Base-by-base conservation (phyloP, 2,888 invertebrate species). In the Rhagonycha lutea region DNA sequence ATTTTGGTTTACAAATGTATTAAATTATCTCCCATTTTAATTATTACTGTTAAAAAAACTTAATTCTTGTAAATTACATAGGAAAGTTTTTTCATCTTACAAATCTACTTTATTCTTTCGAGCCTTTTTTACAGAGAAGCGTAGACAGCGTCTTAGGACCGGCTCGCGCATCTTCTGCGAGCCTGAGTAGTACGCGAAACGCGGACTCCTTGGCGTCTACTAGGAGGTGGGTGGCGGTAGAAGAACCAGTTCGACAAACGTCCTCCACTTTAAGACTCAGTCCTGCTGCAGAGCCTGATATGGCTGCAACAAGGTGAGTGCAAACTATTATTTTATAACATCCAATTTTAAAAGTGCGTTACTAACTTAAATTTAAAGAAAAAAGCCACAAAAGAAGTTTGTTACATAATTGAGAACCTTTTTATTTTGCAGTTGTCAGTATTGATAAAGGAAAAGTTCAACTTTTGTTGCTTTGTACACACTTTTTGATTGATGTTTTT, bases 281-380 rank as follows among this genome's bases (percentile, higher is more conserved):
- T 89, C 89, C 89, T 78, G 87, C 86, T 82, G 85, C 87, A 83
- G 88, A 89, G 83, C 83, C 86, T 81, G 86, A 86, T 81, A 88
- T 85, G 83, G 80, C 82, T 73, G 80, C 82, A 74, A 80, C 83
- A 69, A 84, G 84, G 84, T 84, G 81, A 84, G 83, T 79, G 23
- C 11, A 12, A 8, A 24, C 12, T 62, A 62, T 62, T 23, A 8
- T 24, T 29, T 75, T 67, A 24, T 23, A 61, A 60, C n/a, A 32
- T 47, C 32, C 10, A 65, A 29, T 29, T 72, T 72, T 18, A 26
- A 72, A n/a, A 72, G 47, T 47, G 47, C 47, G 47, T 47, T 47
- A 47, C n/a, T 47, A 47, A 47, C 47, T 47, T 47, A n/a, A n/a
- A 47, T 47, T n/a, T 47, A n/a, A n/a, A 47, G 47, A 47, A 47